Conservation (phyloP, 1,140 invertebrate genomes). For the Aphaenogaster rudis region DNA sequence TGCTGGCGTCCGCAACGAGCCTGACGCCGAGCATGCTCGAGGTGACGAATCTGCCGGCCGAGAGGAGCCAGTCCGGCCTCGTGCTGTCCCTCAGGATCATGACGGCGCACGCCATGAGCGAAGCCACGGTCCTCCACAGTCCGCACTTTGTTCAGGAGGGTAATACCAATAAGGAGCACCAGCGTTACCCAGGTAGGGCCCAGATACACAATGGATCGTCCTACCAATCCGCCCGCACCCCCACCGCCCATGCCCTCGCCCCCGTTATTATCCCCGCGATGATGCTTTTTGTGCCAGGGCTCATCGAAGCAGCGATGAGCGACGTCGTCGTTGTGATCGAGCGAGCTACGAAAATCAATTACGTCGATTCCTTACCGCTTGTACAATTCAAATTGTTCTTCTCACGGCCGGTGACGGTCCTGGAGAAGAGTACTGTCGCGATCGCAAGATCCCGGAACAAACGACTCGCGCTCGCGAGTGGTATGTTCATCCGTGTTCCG, state of each 20-base stretch:
- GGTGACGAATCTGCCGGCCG: slow-evolving; percentile 85
- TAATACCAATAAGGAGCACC: slow-evolving; percentile 84
- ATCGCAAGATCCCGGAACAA: not conserved
- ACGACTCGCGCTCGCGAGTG: not conserved
- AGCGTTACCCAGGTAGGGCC: slow-evolving; percentile 83
- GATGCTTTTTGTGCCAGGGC: slow-evolving; percentile 22
- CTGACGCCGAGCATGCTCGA: slow-evolving; percentile 86
- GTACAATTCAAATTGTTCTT: slow-evolving; percentile 5
- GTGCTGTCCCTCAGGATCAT: slow-evolving; percentile 87
- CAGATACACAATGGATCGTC: slow-evolving; percentile 72
- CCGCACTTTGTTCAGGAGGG: slow-evolving; percentile 83
- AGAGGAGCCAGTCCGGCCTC: slow-evolving; percentile 85
- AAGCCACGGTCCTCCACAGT: slow-evolving; percentile 87
- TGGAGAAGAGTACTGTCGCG: slow-evolving; percentile 5
- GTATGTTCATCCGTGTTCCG: not conserved
- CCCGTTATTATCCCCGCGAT: not conserved
- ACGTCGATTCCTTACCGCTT: not conserved
- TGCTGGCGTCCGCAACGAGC: slow-evolving; percentile 87
- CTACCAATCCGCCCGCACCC: not conserved
- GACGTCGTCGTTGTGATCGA: not conserved
- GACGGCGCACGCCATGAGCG: slow-evolving; percentile 86
- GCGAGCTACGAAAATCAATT: not conserved
- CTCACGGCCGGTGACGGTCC: not conserved
- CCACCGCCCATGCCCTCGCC: not conserved
- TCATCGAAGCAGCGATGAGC: slow-evolving; percentile 5